phyloP scores from a whole-genome alignment of 2,113 vertebrate genomes.

The Eptesicus fuscus region DNA sequence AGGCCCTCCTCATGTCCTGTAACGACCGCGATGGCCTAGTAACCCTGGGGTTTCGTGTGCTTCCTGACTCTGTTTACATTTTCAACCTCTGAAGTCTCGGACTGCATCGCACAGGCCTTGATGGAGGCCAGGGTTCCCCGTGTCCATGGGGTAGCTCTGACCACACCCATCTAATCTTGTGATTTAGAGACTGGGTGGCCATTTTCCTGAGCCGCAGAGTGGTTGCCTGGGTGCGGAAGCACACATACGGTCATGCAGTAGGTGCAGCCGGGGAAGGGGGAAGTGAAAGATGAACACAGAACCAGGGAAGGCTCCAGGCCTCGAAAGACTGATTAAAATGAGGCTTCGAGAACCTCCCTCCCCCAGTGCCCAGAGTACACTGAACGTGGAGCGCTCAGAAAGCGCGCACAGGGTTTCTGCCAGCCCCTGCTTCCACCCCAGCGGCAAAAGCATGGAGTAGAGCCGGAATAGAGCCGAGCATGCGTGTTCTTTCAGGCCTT shows the following conservation, averaged over 20 bases:
- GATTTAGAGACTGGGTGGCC: not conserved
- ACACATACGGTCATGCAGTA: not conserved
- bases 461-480: too few relatives aligned
- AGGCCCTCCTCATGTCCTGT: not conserved
- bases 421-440: not conserved
- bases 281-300: not conserved
- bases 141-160: too few relatives aligned
- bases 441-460: fast-evolving
- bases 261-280: not conserved
- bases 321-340: not conserved
- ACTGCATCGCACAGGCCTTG: not conserved
- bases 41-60: not conserved
- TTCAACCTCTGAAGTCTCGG: not conserved
- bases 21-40: not conserved
- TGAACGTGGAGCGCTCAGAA: not conserved
- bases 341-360: not conserved
- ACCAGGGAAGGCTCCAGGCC: not conserved
- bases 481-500: not conserved
- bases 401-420: not conserved
- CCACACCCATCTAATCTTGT: too few relatives aligned
- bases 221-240: not conserved
- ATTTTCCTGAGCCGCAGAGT: not conserved
- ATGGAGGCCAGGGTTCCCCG: not conserved
- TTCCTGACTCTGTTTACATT: not conserved
- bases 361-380: fast-evolving